Base-by-base conservation (phyloP, 2,113 vertebrate genomes). In the Sander lucioperca region DNA sequence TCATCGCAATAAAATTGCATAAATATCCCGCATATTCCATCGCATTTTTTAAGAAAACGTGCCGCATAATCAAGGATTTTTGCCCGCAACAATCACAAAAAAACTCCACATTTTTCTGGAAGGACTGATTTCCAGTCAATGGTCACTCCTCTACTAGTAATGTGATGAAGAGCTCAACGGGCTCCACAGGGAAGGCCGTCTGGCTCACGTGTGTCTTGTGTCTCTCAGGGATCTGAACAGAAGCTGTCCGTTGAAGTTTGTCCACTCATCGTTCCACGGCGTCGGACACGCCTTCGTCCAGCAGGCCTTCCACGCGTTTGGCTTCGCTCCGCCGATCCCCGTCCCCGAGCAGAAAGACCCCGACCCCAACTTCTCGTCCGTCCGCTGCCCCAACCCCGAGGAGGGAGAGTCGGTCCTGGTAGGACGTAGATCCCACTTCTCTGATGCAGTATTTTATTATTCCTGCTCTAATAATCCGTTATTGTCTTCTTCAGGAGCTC, bases 331-430 rank as follows among this genome's bases (percentile, higher is more conserved):
- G 3, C 97, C 98, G 7, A 96, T 99, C 82, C 96, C 98, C 5
- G 98, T 99, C 10, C 98, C 96, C 0, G 97, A 99, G 79, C 98
- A 99, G 86, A 97, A 96, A 66, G 96, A 98, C 86, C 98, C 98
- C 0, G 98, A 99, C 80, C 98, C 98, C 13, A 92, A 98, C 67
- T 99, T 99, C 83, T 95, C 97, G 23, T 96, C 98, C 0, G 96
- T 99, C 79, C 96, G 91, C 88, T 97, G 97, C 61, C 98, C 98
- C 15, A 99, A 99, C 90, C 98, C 98, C 0, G 98, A 99, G 80
- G 98, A 99, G 89, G 98, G 98, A 39, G 96, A 96, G 89, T 96
- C 95, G 0, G 98, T 99, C 58, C 95, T 99, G 96, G 98, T 99
- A 93, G 9, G 70, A 18, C 6, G 5, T 4, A 1, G 10, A 30